These are phyloP conservation scores for Drosophila kohkoa DNA, from an alignment of 1,140 invertebrate species.

Conservation along the genomic window DNA sequence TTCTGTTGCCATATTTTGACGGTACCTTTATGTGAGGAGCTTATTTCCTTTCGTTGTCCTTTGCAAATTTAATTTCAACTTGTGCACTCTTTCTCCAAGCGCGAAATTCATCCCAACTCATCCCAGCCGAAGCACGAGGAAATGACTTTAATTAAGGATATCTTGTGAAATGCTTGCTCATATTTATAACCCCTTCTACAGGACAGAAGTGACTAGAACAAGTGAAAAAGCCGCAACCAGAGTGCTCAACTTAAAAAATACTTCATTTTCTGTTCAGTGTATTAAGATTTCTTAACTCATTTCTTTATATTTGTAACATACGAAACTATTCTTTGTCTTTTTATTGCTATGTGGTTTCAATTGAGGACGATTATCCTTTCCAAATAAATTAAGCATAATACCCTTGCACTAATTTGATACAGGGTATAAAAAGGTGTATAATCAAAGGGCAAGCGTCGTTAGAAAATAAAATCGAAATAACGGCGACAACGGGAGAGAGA, in stretches of 20 bases:
- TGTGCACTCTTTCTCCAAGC: constrained; percentile 46
- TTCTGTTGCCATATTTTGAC: constrained; percentile 71
- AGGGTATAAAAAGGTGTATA: constrained; percentile 60
- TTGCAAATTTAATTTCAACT: constrained; percentile 76
- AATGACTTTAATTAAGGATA: constrained; percentile 82
- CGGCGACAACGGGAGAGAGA: constrained; percentile 56
- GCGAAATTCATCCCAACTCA: constrained; percentile 29
- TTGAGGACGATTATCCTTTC: no score
- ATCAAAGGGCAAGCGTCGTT: constrained; percentile 74
- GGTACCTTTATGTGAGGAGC: constrained; percentile 73
- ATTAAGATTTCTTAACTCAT: no score
- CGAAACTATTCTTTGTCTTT: no score
- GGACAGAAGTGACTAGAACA: constrained; percentile 4
- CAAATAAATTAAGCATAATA: neutral
- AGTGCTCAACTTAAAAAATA: constrained; percentile 9
- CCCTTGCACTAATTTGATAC: neutral
- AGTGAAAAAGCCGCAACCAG: constrained; percentile 3
- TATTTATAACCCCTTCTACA: constrained; percentile 67
- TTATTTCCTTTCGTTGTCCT: constrained; percentile 72
- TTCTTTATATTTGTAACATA: neutral
- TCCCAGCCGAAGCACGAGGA: constrained; percentile 42
- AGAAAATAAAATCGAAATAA: constrained; percentile 78
- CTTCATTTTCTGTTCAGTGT: neutral
- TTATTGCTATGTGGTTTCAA: no score
- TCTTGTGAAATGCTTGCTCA: constrained; percentile 76